A percentile compares a stretch with the other conserved stretches of the same genome.
These are phyloP conservation scores for Dendrolimus kikuchii DNA, from an alignment of 1,140 invertebrate species.

Conservation along the genomic window DNA sequence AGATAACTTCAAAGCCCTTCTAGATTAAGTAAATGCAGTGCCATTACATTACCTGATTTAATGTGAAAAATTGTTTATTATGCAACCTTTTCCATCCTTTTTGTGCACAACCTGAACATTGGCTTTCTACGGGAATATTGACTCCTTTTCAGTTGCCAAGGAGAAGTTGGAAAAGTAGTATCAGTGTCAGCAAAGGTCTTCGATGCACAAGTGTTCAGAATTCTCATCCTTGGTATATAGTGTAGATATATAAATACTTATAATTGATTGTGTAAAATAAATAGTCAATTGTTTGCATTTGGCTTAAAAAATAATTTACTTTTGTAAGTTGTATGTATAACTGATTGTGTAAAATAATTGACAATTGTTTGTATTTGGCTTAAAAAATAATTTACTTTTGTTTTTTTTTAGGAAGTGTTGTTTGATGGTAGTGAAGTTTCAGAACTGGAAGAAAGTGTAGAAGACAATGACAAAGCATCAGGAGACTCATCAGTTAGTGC, in stretches of 20 bases:
- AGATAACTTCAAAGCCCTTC: no score
- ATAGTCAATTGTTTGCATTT: background rate
- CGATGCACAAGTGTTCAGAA: no score
- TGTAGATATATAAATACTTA: slow-evolving; percentile 7
- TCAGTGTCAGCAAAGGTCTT: no score
- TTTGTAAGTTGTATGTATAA: slow-evolving; percentile 1
- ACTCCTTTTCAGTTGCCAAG: no score
- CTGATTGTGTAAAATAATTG: background rate
- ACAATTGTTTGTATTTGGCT: slow-evolving; percentile 1
- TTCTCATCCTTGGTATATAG: no score
- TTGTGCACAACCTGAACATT: no score
- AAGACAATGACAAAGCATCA: slow-evolving; percentile 13
- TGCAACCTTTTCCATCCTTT: no score
- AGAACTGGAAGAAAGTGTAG: slow-evolving; percentile 36
- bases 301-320: background rate
- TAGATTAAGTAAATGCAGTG: no score
- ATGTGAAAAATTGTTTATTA: no score
- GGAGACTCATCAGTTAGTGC: slow-evolving; percentile 27
- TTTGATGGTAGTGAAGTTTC: slow-evolving; percentile 50
- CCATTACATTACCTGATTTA: no score
- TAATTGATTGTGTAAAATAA: background rate
- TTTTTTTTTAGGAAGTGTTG: slow-evolving; percentile 38
- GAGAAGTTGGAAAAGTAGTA: no score
- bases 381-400: background rate
- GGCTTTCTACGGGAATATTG: no score